These are phyloP conservation scores for Drosophila triauraria DNA, from an alignment of 1,140 invertebrate species.

Conservation along the genomic window DNA sequence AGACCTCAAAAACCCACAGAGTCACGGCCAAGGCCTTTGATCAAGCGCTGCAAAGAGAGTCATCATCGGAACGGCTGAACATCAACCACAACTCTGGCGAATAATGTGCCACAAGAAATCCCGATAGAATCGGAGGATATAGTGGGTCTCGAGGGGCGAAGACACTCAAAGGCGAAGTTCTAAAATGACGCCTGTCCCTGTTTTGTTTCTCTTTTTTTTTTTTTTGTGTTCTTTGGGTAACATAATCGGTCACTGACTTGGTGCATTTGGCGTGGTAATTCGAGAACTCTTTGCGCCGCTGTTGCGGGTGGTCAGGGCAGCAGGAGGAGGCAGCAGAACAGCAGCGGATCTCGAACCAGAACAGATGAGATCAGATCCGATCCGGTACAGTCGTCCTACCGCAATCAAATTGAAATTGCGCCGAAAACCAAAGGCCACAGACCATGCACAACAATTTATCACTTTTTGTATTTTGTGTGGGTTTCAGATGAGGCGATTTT, in stretches of 20 bases:
- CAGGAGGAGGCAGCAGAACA: not conserved
- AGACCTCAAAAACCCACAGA: constrained; percentile 58
- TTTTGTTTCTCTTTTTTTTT: constrained; percentile 17
- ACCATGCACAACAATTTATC: constrained; percentile 68
- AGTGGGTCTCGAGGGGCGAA: constrained; percentile 6
- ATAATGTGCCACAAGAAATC: constrained; percentile 71
- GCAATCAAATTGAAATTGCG: constrained; percentile 68
- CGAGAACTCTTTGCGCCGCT: constrained; percentile 73
- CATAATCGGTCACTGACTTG: constrained; percentile 83
- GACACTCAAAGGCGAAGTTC: constrained; percentile 48
- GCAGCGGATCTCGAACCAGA: constrained; percentile 27
- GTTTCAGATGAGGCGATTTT: not conserved
- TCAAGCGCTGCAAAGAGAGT: constrained; percentile 67
- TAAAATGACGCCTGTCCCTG: constrained; percentile 73
- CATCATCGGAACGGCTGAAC: constrained; percentile 54
- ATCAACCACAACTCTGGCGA: constrained; percentile 44
- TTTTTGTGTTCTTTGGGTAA: constrained; percentile 75
- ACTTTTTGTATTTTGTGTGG: constrained; percentile 15
- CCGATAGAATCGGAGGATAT: constrained; percentile 52
- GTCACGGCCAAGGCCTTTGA: constrained; percentile 69
- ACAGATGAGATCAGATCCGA: constrained; percentile 36
- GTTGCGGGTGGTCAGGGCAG: constrained; percentile 74
- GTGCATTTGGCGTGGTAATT: constrained; percentile 79
- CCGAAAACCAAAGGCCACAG: constrained; percentile 48
- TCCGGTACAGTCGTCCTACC: constrained; percentile 66